These are phyloP conservation scores for Caenorhabditis becei DNA, from an alignment of 2,888 invertebrate species.

Conservation along the genomic window DNA sequence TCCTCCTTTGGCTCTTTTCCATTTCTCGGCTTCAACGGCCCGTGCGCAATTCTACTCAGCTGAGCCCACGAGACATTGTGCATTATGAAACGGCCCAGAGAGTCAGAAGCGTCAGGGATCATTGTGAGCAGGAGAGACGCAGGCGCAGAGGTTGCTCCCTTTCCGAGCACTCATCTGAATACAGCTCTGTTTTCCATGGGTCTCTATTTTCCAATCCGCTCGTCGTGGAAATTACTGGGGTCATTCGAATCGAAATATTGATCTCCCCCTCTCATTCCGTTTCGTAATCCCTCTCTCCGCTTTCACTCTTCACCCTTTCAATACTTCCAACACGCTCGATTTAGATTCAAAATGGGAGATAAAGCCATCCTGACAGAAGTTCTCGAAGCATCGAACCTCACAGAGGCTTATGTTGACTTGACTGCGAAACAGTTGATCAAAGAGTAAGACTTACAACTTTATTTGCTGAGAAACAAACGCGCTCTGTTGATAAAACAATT, in stretches of 20 bases:
- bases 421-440: constrained; percentile 77
- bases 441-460: constrained; percentile 66
- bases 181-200: neutral
- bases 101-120: neutral
- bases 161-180: constrained; percentile 10
- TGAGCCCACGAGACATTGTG: constrained; percentile 30
- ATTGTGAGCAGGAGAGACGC: constrained; percentile 1
- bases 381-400: constrained; percentile 81
- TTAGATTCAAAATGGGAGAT: constrained; percentile 73
- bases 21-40: constrained; percentile 18
- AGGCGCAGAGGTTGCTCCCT: neutral
- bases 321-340: neutral
- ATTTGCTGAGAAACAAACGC: neutral
- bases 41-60: constrained; percentile 24
- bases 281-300: constrained; percentile 21
- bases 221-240: constrained; percentile 23
- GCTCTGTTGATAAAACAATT: too few species aligned
- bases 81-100: constrained; percentile 19
- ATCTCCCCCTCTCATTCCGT: constrained; percentile 12
- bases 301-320: neutral
- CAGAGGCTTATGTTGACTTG: constrained; percentile 79
- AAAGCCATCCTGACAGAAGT: constrained; percentile 80
- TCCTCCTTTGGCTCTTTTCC: constrained; percentile 7
- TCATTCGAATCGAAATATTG: constrained; percentile 11
- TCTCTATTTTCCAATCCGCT: neutral